Evolutionary conservation across 1,140 invertebrate genomes (phyloP).

Genomic region (Drosophila jambulina): DNA sequence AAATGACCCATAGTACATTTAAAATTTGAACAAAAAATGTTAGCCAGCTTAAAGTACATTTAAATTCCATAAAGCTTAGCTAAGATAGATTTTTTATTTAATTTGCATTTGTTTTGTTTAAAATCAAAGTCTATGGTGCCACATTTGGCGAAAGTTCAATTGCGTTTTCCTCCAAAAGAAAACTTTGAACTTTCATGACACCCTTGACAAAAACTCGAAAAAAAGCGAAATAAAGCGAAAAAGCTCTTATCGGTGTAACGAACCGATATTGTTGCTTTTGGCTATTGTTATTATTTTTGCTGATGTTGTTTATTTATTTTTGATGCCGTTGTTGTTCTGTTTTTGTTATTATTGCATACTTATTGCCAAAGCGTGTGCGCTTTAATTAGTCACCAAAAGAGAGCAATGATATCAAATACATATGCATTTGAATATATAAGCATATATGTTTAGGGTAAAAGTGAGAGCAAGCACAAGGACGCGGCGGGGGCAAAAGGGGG

Average conservation of each 20-base stretch:
- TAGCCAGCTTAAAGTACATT: background rate
- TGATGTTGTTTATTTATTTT: background rate
- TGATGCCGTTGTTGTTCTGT: background rate
- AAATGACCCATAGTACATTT: background rate
- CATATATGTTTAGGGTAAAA: constrained; percentile 15
- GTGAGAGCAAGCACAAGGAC: constrained; percentile 21
- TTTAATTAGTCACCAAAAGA: constrained; percentile 30
- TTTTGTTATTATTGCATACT: constrained; percentile 7
- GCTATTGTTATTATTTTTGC: constrained; percentile 10
- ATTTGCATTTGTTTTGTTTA: background rate
- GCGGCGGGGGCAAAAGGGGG: background rate
- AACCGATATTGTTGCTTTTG: constrained; percentile 58
- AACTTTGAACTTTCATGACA: constrained; percentile 62
- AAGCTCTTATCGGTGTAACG: constrained; percentile 73
- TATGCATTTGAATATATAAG: background rate
- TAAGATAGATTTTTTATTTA: no score
- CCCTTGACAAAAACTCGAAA: constrained; percentile 12
- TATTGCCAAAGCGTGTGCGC: constrained; percentile 36
- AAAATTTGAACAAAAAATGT: background rate
- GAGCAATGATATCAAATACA: constrained; percentile 7
- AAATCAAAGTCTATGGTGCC: constrained; percentile 15
- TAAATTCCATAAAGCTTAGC: background rate
- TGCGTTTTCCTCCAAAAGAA: constrained; percentile 1
- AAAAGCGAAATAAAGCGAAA: constrained; percentile 5
- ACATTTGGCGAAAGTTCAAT: constrained; percentile 29